Base-by-base conservation (phyloP, 2,797 vertebrate genomes). In the Megalops cyprinoides region DNA sequence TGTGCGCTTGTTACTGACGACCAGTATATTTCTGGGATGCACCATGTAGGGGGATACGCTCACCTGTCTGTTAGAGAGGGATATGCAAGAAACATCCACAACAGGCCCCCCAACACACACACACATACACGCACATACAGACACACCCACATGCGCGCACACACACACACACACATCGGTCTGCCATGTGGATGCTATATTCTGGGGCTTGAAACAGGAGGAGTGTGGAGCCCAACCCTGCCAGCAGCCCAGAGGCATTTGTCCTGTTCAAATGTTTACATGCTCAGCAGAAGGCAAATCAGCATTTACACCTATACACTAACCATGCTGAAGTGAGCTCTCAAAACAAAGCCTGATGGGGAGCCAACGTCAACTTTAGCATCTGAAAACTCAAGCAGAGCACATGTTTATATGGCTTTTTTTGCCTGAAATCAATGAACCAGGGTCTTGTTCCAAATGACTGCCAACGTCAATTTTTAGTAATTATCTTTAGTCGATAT, bases 211-310 rank as follows among this genome's bases (percentile, higher is more conserved):
- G 15, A 67, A 67, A 39, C 48, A 44, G 0, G 34, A 34, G 9
- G 2, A 9, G 1, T 78, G 7, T 67, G 34, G 8, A 67, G 89
- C 90, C 89, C 90, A 87, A 85, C 90, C 87, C 83, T 87, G 85
- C 85, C 85, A 87, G 86, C 86, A 83, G 77, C 89, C 88, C 87
- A 85, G 87, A 89, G 87, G 91, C 90, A 48, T 90, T 89, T 90
- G 90, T 91, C 92, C 86, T 90, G 90, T 93, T 93, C 87, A 88
- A 92, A 94, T 95, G 94, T 95, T 95, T 95, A 95, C 94, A 95
- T 92, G 89, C 91, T 93, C 91, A 90, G 89, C 90, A 91, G 91
- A 93, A 91, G 89, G 90, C 89, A 88, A 93, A 91, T 91, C 91
- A 90, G 89, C 91, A 91, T 93, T 92, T 67, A 44, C 67, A 94